Percentiles rank a stretch among this genome's conserved stretches.
phyloP scores from a whole-genome alignment of 2,113 vertebrate species.

The Rattus rattus region DNA sequence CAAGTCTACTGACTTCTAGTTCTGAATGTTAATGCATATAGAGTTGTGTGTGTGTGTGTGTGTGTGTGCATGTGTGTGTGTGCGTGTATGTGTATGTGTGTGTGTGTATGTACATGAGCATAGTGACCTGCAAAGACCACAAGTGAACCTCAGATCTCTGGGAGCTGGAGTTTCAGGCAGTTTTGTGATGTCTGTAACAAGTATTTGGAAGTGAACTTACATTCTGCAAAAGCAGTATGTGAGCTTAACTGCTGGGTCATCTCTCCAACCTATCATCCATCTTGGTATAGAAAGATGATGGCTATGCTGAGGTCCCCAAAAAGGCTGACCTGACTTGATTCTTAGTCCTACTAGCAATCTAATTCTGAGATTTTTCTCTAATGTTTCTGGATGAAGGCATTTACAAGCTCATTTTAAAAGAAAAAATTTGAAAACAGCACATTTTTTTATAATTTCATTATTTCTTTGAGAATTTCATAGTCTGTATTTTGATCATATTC shows the following conservation, averaged over 20 bases:
- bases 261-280: background rate
- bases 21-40: background rate
- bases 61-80: background rate
- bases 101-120: background rate
- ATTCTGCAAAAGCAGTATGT: background rate
- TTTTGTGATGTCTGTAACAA: background rate
- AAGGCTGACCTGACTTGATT: background rate
- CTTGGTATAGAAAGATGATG: background rate
- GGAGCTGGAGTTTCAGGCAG: background rate
- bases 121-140: background rate
- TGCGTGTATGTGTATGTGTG: background rate
- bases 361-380: background rate
- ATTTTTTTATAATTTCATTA: background rate
- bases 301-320: accelerated
- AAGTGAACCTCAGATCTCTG: background rate
- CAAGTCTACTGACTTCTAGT: background rate
- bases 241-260: background rate
- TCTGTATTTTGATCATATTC: background rate
- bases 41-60: background rate
- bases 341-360: accelerated
- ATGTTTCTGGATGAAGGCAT: background rate
- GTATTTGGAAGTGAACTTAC: background rate
- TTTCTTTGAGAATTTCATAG: background rate
- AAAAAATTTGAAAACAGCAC: too few species aligned
- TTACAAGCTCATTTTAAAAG: background rate